phyloP scores from a whole-genome alignment of 2,113 vertebrate species.

The Dendropsophus ebraccatus region DNA sequence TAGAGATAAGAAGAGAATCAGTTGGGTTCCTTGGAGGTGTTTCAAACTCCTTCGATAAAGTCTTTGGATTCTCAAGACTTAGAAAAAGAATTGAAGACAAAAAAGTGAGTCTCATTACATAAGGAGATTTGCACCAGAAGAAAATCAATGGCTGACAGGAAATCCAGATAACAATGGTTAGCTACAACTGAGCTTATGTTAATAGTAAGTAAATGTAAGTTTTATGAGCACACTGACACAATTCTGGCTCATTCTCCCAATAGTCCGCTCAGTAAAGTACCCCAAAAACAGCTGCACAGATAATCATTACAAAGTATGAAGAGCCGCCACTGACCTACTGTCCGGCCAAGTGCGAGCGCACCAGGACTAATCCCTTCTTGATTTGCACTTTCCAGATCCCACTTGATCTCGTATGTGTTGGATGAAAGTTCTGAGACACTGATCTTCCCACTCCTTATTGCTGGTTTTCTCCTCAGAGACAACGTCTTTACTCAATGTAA shows the following conservation, averaged over 20 bases:
- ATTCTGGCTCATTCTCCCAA: conserved; percentile 38
- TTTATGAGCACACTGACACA: conserved; percentile 49
- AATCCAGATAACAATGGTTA: background rate
- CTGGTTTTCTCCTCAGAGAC: conserved; percentile 29
- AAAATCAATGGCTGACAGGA: background rate
- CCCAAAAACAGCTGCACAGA: conserved; percentile 41
- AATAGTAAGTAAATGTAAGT: conserved; percentile 55
- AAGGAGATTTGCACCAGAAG: conserved; percentile 24
- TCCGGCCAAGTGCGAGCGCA: conserved; percentile 49
- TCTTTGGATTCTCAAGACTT: background rate
- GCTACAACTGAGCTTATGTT: conserved; percentile 18
- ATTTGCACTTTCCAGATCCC: conserved; percentile 50
- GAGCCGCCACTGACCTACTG: conserved; percentile 45
- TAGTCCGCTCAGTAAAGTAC: conserved; percentile 42
- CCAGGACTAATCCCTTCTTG: conserved; percentile 35
- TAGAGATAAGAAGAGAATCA: too few relatives aligned
- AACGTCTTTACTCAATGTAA: conserved; percentile 19
- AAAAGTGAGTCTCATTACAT: conserved; percentile 24
- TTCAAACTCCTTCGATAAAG: background rate
- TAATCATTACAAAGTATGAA: conserved; percentile 56
- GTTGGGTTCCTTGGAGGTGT: background rate
- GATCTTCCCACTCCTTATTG: conserved; percentile 7
- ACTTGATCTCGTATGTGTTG: conserved; percentile 18
- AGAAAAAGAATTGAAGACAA: background rate
- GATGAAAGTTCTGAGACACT: conserved; percentile 42